Conservation (phyloP, 1,140 invertebrate species). For the Helicoverpa zea region DNA sequence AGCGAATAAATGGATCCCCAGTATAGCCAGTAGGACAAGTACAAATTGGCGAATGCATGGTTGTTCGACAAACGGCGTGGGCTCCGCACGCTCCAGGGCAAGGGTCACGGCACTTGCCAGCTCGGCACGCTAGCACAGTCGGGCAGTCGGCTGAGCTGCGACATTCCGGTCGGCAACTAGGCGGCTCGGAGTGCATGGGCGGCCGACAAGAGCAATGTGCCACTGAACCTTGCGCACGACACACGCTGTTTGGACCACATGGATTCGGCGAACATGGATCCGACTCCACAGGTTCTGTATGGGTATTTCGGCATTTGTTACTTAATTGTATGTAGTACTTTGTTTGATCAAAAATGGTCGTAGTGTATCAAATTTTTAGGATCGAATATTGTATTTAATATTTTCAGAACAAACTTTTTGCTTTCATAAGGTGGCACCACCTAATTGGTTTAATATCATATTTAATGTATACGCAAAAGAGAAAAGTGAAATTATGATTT, state of each 20-base stretch:
- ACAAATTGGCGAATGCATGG: conserved; percentile 91
- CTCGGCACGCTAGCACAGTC: conserved; percentile 89
- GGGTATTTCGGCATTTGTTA: background rate
- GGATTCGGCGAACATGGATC: conserved; percentile 92
- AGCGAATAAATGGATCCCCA: conserved; percentile 91
- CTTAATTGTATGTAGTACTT: background rate
- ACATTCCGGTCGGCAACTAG: conserved; percentile 91
- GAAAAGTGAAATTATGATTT: too few species aligned
- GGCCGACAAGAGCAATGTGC: conserved; percentile 90
- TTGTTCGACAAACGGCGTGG: conserved; percentile 90
- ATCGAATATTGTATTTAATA: too few species aligned
- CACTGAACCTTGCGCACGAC: conserved; percentile 88
- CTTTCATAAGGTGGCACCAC: too few species aligned
- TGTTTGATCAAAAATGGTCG: background rate
- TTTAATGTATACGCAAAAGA: too few species aligned
- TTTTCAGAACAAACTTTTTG: too few species aligned
- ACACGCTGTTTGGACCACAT: conserved; percentile 91
- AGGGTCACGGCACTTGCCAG: conserved; percentile 91
- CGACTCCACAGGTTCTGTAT: conserved; percentile 80
- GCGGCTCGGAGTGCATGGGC: conserved; percentile 89
- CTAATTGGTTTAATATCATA: too few species aligned
- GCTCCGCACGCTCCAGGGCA: conserved; percentile 92
- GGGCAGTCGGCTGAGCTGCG: conserved; percentile 90
- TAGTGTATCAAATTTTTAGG: background rate
- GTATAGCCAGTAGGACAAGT: conserved; percentile 89